phyloP scores from a whole-genome alignment of 2,888 invertebrate species.

The Hypsopygia costalis region DNA sequence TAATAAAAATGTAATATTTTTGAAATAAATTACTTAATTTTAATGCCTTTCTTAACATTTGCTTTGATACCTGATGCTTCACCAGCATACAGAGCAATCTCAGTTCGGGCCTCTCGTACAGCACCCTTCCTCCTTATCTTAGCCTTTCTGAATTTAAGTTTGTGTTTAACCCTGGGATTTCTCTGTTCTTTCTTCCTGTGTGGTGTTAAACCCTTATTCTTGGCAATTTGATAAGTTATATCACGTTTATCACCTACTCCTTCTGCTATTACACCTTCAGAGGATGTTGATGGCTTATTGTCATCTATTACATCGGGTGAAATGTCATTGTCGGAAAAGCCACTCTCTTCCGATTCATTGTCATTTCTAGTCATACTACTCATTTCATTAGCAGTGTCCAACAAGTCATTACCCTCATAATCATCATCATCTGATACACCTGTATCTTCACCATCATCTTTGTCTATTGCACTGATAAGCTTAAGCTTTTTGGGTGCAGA shows the following conservation, averaged over 20 bases:
- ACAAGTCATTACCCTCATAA: constrained; percentile 60
- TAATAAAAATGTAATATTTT: constrained; percentile 33
- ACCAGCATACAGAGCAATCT: constrained; percentile 91
- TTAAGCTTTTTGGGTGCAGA: constrained; percentile 59
- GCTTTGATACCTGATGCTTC: constrained; percentile 97
- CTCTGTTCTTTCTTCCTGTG: constrained; percentile 94
- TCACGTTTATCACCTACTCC: constrained; percentile 84
- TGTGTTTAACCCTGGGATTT: constrained; percentile 97
- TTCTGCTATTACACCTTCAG: constrained; percentile 36
- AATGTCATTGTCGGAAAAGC: constrained; percentile 60
- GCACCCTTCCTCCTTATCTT: constrained; percentile 96
- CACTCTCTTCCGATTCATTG: constrained; percentile 67
- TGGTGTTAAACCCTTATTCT: constrained; percentile 97
- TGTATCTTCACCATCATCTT: constrained; percentile 65
- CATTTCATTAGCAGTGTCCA: constrained; percentile 30
- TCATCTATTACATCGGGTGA: constrained; percentile 47
- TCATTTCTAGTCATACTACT: constrained; percentile 32
- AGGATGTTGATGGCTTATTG: constrained; percentile 54
- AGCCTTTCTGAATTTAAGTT: constrained; percentile 95
- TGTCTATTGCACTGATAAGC: constrained; percentile 54
- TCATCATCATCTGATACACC: constrained; percentile 70
- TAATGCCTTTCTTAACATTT: constrained; percentile 92
- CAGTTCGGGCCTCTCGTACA: constrained; percentile 90
- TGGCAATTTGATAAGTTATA: constrained; percentile 96
- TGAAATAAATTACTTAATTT: constrained; percentile 83